Evolutionary conservation across 2,797 vertebrate genomes (phyloP).

Genomic region (Pristis pectinata): DNA sequence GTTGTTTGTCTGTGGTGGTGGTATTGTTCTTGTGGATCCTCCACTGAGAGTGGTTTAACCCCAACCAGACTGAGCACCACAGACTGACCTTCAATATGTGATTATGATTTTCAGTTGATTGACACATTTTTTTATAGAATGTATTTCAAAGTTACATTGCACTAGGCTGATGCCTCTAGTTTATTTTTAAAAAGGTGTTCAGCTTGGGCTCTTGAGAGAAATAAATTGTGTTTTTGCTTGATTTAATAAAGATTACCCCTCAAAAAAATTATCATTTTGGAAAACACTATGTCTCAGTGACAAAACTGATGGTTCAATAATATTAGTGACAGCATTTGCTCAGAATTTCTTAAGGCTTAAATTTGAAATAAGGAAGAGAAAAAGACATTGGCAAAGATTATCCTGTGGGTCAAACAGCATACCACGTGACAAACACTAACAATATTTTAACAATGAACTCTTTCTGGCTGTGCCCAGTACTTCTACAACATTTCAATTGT

Average conservation of each 20-base stretch:
- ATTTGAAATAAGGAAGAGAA: background rate
- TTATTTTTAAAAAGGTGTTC: no score
- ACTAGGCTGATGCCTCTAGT: background rate
- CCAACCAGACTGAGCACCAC: constrained; percentile 40
- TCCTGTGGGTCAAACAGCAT: background rate
- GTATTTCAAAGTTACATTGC: constrained; percentile 24
- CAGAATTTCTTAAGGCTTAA: background rate
- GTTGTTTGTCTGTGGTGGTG: constrained; percentile 95
- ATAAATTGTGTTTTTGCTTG: constrained; percentile 14
- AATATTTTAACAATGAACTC: background rate
- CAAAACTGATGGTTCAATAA: background rate
- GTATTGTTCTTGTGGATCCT: constrained; percentile 92
- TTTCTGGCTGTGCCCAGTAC: background rate
- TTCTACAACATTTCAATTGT: background rate
- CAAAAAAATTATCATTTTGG: no score
- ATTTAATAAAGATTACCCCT: constrained; percentile 3
- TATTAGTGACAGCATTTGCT: background rate
- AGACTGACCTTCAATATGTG: constrained; percentile 42
- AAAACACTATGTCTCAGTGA: no score
- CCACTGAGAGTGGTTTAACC: constrained; percentile 83
- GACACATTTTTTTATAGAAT: constrained; percentile 34
- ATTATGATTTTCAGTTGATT: constrained; percentile 39
- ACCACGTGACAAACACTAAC: background rate
- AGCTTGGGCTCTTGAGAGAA: background rate
- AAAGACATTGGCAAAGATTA: background rate